A percentile compares a stretch with the other conserved stretches of the same genome.
Conservation (phyloP, 2,113 vertebrate genomes). For the pig (Sus scrofa) region DNA sequence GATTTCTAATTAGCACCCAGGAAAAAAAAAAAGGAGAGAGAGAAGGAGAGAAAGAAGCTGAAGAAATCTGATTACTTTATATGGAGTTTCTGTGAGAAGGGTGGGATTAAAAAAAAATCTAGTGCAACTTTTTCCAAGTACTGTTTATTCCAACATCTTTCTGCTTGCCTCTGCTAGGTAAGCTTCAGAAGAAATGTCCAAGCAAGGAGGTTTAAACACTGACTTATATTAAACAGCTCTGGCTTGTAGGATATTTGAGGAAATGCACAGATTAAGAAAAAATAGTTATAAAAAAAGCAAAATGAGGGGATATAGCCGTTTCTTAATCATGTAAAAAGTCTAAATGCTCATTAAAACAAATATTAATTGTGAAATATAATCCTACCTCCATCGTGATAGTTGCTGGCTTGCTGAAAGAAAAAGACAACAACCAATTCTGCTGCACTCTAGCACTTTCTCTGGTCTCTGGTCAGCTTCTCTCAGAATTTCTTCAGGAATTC, state of each 20-base stretch:
- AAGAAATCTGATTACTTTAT: not conserved
- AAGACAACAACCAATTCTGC: not conserved
- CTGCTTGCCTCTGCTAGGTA: not conserved
- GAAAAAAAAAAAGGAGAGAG: not conserved
- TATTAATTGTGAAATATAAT: slow-evolving; percentile 56
- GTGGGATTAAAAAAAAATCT: not conserved
- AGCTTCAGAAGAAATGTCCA: not conserved
- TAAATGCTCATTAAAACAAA: slow-evolving; percentile 50
- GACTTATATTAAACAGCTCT: not conserved
- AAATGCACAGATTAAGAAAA: slow-evolving; percentile 37
- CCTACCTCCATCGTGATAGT: not conserved
- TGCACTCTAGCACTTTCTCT: not conserved
- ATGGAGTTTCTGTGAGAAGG: slow-evolving; percentile 37
- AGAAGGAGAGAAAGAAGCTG: not conserved
- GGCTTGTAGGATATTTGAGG: slow-evolving; percentile 3
- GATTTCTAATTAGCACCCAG: slow-evolving; percentile 45
- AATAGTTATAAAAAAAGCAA: slow-evolving; percentile 38
- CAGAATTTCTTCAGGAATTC: not conserved
- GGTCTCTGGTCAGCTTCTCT: not conserved
- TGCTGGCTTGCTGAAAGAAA: not conserved
- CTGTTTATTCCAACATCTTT: not conserved
- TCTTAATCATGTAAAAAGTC: slow-evolving; percentile 45
- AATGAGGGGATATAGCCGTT: not conserved
- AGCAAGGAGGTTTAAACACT: not conserved
- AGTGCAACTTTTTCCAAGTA: slow-evolving; percentile 44